Base-by-base conservation (phyloP, 2,113 vertebrate species). In the Colossoma macropomum region DNA sequence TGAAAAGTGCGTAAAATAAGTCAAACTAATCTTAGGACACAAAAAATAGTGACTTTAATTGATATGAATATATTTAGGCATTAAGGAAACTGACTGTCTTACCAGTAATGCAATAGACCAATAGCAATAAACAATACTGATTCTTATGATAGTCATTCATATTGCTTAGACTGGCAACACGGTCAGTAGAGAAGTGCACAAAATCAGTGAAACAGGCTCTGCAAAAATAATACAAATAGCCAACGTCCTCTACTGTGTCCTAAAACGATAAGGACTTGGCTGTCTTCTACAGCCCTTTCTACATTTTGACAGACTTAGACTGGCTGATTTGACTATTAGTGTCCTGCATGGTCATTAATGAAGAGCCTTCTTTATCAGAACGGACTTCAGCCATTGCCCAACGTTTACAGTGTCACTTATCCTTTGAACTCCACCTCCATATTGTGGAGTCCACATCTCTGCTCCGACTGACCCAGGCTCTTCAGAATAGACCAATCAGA, bases 371-470 rank as follows among this genome's bases (percentile, higher is more conserved):
- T 88, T 81, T 77, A 91, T 93, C 93, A 82, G 81, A 28, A 77
- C 82, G 93, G 83, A 94, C 93, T 94, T 93, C 79, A 90, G 68
- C 82, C 90, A 0, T 21, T 23, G 86, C 74, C 60, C 54, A 19
- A 11, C 62, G 27, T 76, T 74, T 52, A 17, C 65, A 41, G 76
- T 54, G 34, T n/a, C 62, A 62, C 75, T 75, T 54, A 65, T 81
- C 66, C 66, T 82, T 32, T 63, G 78, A 48, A 74, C 78, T 34
- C 34, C 74, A n/a, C 77, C 52, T 3, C 38, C 21, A 41, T 59
- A 83, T 83, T 85, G 89, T 89, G 87, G 82, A 73, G 27, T 79
- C 78, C 78, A 86, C 77, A 69, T 81, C 27, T 11, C 34, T 11
- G 30, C 56, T 89, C 81, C 9, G 71, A 93, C 88, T 90, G 90